A percentile compares a stretch with the other conserved stretches of the same genome.
phyloP scores from a whole-genome alignment of 2,113 vertebrate species.

The Apus apus region DNA sequence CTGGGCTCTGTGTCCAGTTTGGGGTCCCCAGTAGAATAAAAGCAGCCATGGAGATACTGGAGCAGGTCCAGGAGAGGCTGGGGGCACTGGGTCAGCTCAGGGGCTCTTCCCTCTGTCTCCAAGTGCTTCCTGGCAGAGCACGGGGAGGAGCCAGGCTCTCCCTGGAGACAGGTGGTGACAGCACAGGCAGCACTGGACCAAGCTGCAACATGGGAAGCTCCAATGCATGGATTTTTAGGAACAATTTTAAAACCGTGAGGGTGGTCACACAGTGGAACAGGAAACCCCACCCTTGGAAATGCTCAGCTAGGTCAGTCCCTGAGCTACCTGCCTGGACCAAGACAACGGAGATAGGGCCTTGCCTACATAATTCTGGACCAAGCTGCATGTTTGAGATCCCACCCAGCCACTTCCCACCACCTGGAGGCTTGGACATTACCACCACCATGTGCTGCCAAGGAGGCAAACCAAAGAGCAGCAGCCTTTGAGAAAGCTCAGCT shows the following conservation, averaged over 20 bases:
- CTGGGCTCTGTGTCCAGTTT: background rate
- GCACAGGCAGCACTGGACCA: background rate
- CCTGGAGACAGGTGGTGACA: rapidly evolving
- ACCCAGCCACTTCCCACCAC: background rate
- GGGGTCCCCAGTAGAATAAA: no score
- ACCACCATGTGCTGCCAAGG: no score
- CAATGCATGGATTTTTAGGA: rapidly evolving
- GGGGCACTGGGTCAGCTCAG: background rate
- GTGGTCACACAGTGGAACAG: no score
- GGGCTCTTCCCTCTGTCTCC: no score
- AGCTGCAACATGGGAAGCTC: background rate
- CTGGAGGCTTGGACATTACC: background rate
- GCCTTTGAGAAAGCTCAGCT: background rate
- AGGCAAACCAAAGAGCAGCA: background rate
- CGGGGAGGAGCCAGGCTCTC: background rate
- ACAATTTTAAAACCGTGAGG: background rate
- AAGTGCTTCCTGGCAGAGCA: background rate
- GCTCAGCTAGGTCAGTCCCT: background rate
- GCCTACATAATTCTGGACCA: rapidly evolving
- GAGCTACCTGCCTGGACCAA: background rate
- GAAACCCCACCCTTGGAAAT: background rate
- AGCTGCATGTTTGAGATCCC: background rate
- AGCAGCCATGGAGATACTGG: rapidly evolving
- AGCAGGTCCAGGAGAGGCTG: background rate
- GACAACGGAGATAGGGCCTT: background rate